Percentiles rank a stretch among this genome's conserved stretches.
Conservation (phyloP, 30 jellyfish, hydroid and myxozoan species). For the Hydra vulgaris region DNA sequence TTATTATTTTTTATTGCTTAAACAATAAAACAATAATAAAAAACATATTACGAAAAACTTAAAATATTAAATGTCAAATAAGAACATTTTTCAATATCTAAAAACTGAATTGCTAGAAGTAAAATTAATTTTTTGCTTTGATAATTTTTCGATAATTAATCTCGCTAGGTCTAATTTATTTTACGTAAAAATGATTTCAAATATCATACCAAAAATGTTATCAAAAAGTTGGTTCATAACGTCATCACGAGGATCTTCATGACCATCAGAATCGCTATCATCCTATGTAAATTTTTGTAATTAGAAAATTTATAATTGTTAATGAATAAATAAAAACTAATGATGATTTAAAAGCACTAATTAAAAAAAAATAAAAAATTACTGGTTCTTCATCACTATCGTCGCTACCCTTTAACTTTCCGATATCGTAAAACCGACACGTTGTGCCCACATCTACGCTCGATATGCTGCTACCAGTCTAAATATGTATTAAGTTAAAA, state of each 20-base stretch:
- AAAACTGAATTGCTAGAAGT: no score
- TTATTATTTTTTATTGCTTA: no score
- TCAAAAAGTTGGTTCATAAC: background rate
- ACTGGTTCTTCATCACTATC: conserved; percentile 94
- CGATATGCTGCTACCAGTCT: background rate
- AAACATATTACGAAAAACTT: no score
- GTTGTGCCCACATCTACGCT: conserved; percentile 38
- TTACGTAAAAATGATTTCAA: no score
- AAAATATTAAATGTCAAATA: no score
- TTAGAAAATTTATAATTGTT: no score
- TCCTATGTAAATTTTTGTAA: background rate
- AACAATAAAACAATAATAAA: no score
- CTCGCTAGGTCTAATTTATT: no score
- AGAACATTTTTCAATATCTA: no score
- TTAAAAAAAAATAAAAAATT: background rate
- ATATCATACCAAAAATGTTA: background rate
- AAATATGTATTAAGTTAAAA: background rate
- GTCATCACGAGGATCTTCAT: background rate
- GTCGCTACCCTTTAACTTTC: conserved; percentile 65
- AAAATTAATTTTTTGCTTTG: no score
- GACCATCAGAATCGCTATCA: background rate
- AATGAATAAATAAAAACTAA: background rate
- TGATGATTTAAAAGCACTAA: background rate
- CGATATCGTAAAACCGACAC: conserved; percentile 79
- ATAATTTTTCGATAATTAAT: no score